Conservation (phyloP, 2,797 vertebrate species). For the Fundulus diaphanus region DNA sequence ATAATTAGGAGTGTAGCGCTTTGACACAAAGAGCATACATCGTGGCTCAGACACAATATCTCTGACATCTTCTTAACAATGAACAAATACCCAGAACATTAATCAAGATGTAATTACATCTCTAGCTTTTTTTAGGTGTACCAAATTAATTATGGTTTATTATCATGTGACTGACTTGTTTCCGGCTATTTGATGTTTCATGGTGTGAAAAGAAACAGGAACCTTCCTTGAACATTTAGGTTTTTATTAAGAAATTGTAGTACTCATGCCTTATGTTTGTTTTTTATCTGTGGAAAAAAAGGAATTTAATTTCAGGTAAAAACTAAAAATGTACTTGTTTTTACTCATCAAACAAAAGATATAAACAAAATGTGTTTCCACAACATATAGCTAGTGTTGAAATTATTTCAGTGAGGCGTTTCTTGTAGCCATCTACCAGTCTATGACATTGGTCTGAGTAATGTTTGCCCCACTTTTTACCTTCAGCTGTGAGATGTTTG, state of each 20-base stretch:
- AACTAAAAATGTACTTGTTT: neutral
- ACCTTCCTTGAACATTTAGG: neutral
- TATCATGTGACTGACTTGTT: conserved; percentile 32
- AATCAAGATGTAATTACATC: conserved; percentile 51
- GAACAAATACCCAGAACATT: conserved; percentile 41
- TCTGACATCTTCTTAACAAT: conserved; percentile 40
- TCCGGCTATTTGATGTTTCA: conserved; percentile 11
- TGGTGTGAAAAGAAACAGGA: neutral
- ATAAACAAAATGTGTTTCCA: neutral
- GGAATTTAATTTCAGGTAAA: neutral
- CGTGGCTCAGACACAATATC: conserved; percentile 37
- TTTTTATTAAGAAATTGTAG: neutral
- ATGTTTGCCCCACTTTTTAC: neutral
- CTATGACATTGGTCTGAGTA: neutral
- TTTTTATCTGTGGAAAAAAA: neutral
- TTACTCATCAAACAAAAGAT: neutral
- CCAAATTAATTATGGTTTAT: conserved; percentile 41
- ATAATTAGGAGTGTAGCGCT: conserved; percentile 66
- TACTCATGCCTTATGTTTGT: neutral
- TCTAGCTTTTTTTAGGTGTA: conserved; percentile 30
- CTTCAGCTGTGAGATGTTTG: neutral
- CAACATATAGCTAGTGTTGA: neutral
- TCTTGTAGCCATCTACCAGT: neutral
- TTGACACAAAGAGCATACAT: conserved; percentile 49
- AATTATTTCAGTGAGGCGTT: neutral